Base-by-base conservation (phyloP, 2,113 vertebrate species). In the Kobus ellipsiprymnus region DNA sequence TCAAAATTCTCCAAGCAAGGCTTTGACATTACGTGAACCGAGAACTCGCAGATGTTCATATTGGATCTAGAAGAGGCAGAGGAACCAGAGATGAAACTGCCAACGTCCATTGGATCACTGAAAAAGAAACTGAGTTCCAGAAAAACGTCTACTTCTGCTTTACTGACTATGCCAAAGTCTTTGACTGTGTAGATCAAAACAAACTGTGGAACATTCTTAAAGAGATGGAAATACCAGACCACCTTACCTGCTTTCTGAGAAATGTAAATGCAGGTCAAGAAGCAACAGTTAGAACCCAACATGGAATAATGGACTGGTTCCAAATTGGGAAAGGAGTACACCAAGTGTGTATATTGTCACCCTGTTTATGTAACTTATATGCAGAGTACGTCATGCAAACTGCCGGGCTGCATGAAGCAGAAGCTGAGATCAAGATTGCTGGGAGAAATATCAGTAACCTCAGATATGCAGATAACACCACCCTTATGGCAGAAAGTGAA, bases 21-120 rank as follows among this genome's bases (percentile, higher is more conserved):
- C 64, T 36, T 67, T 17, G 5, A 36, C 4, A 36, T 33, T 67
- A 36, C 1, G 0, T 36, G 33, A 67, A 21, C 64, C 2, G 0
- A 67, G 33, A 67, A 67, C n/a, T 67, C 17, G 1, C 33, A 67
- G 64, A 36, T 36, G 8, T 36, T 67, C 64, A 67, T 36, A 33
- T 17, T 67, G 64, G 4, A 67, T 67, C 36, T 67, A 11, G 33
- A 67, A 67, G n/a, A 67, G 64, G 9, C 33, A 67, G 9, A 67
- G 33, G 64, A 67, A 67, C 17, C 62, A 67, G 64, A 67, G n/a
- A 67, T 67, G n/a, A 67, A 67, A 36, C 21, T 67, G 64, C n/a
- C 33, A 67, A 67, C 33, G 21, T 67, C 17, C 64, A 67, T 1
- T 67, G 64, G 64, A 36, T 67, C 8, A 67, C 11, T 67, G 64